Evolutionary conservation across 2,888 invertebrate species (phyloP), one percentile per base, ranked within the genome.

Genomic region (Polyommatus iphigenia): DNA sequence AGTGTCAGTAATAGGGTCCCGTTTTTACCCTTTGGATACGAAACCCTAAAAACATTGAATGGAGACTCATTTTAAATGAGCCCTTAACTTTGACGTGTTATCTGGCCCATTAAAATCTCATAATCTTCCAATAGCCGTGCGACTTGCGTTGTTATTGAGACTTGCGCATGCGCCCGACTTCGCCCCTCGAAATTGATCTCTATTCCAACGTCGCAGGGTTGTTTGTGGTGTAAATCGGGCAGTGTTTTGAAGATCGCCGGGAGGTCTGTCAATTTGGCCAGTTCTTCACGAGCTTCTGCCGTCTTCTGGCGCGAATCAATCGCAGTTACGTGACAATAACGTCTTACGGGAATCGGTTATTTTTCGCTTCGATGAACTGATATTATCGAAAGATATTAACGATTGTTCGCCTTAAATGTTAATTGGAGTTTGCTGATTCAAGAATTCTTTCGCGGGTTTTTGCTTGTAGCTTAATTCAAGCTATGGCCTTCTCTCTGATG

Each of bases 401-500:
- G 67, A 67, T 24, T 18, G 20, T 32, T 32, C 29, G 24, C 24
- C 6, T 5, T 8, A 3, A 62, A 8, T 29, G 10, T 15, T 41
- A 8, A 6, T 4, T 62, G 10, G 10, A 4, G 13, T 24, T 62
- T 24, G 62, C 20, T 1, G 2, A 24, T 67, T 67, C 62, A 1
- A 10, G 29, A 13, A 24, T 24, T 24, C 20, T 54, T 59, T 57
- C 54, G 57, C 71, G 29, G 29, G 41, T 71, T 36, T 59, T 41
- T 72, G 24, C 3, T 72, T 18, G 72, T 41, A 13, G 73, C 24
- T 72, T 3, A 15, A 46, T 24, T 10, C n/a, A 57, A 24, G 80
- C 79, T 79, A 93, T 93, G 92, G 91, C 92, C 79, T 85, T 93
- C 29, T 91, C 92, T 10, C 82, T 93, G 78, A 90, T 88, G 57